Conservation (phyloP, 2,888 invertebrate genomes). For the Agrotis ipsilon region DNA sequence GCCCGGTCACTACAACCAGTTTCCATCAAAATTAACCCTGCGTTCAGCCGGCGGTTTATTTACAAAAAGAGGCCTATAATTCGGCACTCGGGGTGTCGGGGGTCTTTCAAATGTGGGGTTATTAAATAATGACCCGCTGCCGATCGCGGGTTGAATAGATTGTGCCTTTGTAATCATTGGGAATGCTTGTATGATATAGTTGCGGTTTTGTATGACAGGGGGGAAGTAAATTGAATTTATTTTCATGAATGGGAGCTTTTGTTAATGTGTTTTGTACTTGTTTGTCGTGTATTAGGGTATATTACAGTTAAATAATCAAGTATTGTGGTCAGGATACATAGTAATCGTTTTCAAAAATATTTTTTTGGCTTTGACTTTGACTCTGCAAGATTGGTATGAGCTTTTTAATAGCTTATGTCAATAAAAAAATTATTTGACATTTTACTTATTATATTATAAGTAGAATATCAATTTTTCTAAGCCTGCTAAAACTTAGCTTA, state of each 20-base stretch:
- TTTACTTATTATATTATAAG: no score
- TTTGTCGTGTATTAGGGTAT: neutral
- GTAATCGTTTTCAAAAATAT: no score
- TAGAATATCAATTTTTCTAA: no score
- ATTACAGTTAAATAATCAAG: neutral
- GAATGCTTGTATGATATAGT: conserved; percentile 47
- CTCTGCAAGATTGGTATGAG: no score
- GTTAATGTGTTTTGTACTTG: neutral
- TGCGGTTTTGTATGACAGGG: conserved; percentile 49
- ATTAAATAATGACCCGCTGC: conserved; percentile 86
- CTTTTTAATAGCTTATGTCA: no score
- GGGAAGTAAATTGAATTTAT: conserved; percentile 45
- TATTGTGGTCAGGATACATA: no score
- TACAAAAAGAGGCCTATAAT: conserved; percentile 87
- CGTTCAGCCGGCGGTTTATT: conserved; percentile 80
- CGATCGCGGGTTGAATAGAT: conserved; percentile 63
- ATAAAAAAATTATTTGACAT: no score
- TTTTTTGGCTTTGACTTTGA: no score
- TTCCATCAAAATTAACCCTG: conserved; percentile 55
- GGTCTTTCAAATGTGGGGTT: conserved; percentile 78
- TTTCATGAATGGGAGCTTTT: conserved; percentile 33
- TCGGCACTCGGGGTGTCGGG: conserved; percentile 81
- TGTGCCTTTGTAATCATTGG: conserved; percentile 52
- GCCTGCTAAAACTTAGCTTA: no score
- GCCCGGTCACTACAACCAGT: conserved; percentile 44